Conservation (phyloP, 1,140 invertebrate genomes). For the Penaeus vannamei region DNA sequence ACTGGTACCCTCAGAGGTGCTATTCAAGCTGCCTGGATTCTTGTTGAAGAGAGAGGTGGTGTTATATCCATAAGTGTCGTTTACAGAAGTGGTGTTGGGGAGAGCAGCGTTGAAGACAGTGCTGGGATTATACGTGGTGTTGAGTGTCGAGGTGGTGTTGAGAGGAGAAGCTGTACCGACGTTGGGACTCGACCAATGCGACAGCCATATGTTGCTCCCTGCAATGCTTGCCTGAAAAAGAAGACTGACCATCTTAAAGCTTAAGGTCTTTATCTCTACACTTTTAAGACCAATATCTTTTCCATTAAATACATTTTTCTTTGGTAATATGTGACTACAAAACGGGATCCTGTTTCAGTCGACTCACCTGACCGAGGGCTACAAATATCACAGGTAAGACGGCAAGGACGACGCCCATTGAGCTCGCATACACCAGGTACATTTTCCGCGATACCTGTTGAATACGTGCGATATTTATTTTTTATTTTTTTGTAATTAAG, state of each 20-base stretch:
- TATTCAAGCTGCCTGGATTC: slow-evolving; percentile 75
- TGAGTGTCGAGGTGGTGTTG: background rate
- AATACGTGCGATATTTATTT: background rate
- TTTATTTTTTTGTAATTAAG: background rate
- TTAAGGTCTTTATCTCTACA: background rate
- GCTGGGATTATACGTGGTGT: background rate
- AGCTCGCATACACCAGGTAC: slow-evolving; percentile 24
- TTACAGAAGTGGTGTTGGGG: too few relatives aligned
- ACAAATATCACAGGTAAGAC: background rate
- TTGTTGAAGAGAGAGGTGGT: slow-evolving; percentile 74
- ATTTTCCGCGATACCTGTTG: slow-evolving; percentile 21
- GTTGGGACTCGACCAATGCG: slow-evolving; percentile 19
- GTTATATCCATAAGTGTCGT: too few relatives aligned
- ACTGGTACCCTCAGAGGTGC: background rate
- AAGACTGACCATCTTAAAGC: background rate
- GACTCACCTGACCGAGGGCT: slow-evolving; percentile 25
- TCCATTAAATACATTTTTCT: too few relatives aligned
- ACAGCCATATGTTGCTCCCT: slow-evolving; percentile 29
- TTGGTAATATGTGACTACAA: too few relatives aligned
- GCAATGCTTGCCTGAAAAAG: slow-evolving; percentile 20
- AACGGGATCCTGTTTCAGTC: too few relatives aligned
- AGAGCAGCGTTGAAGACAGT: background rate
- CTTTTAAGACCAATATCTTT: background rate
- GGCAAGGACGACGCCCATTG: slow-evolving; percentile 22
- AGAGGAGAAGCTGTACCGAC: background rate